phyloP scores from a whole-genome alignment of 2,888 invertebrate species.

The Chymomyza caudatula region DNA sequence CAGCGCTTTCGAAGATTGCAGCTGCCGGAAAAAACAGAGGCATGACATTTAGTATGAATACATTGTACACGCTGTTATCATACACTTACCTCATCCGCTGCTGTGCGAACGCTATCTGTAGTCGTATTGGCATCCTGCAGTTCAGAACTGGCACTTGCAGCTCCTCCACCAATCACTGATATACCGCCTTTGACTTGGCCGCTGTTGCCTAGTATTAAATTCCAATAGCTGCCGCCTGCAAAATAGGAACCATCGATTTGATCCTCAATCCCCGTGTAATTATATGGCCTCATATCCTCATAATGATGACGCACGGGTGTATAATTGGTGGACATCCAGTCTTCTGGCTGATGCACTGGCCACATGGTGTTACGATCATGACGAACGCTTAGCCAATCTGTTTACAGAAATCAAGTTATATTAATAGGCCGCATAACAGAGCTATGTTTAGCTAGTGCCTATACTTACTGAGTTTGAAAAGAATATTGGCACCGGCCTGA shows the following conservation, averaged over 20 bases:
- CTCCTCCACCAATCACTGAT: conserved; percentile 37
- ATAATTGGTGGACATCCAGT: conserved; percentile 79
- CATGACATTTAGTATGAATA: background rate
- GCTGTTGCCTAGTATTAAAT: conserved; percentile 62
- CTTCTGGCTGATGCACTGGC: conserved; percentile 85
- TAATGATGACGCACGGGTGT: conserved; percentile 78
- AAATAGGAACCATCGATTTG: conserved; percentile 76
- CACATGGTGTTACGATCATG: conserved; percentile 88
- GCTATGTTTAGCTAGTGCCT: background rate
- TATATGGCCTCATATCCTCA: conserved; percentile 77
- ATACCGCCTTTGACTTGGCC: conserved; percentile 34
- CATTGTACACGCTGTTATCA: conserved; percentile 29
- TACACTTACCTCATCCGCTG: conserved; percentile 49
- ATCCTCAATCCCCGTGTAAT: conserved; percentile 76
- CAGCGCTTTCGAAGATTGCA: conserved; percentile 15
- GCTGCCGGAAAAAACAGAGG: conserved; percentile 3
- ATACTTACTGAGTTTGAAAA: conserved; percentile 83
- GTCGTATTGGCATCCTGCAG: conserved; percentile 69
- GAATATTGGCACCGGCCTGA: conserved; percentile 87
- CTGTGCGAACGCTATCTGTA: conserved; percentile 65
- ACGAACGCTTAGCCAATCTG: conserved; percentile 86
- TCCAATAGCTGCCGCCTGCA: conserved; percentile 76
- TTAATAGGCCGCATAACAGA: background rate
- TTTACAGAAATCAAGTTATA: background rate
- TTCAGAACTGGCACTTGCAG: conserved; percentile 44